Base-by-base conservation (phyloP, 2,113 vertebrate genomes). In the Pimephales promelas region DNA sequence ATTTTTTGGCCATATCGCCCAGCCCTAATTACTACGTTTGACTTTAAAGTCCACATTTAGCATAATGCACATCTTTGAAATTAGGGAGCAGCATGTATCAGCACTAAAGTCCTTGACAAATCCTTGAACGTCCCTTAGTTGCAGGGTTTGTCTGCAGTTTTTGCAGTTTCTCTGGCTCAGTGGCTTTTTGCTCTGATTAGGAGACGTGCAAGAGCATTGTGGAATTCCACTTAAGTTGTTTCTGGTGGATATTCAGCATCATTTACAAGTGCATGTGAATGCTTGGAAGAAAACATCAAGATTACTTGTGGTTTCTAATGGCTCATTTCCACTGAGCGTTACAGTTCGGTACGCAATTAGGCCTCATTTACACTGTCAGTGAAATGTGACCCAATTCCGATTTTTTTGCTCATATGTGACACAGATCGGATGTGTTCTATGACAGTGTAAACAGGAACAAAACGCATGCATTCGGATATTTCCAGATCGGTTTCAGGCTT, bases 61-160 rank as follows among this genome's bases (percentile, higher is more conserved):
- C n/a, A 9, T 28, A 5, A 49, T 16, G 49, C 2, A 9, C 26
- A 54, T 36, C 1, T 7, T 34, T 24, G 10, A n/a, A 76, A 56
- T 7, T n/a, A 54, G 31, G 14, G 22, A n/a, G n/a, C n/a, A 49
- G 24, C 71, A 26, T 28, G 5, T 31, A 5, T 52, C n/a, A n/a
- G 28, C 28, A 28, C 11, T 10, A 26, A 43, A 49, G 40, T 45
- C 43, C 22, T 70, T n/a, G 36, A 1, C 22, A 72, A 18, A 47
- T 45, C 70, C 22, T 72, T 66, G 62, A 70, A 22, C 2, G 2
- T 45, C 20, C 2, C 31, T 10, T 68, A 49, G 14, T 36, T 34
- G n/a, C n/a, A n/a, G n/a, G 7, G 47, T 9, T 54, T 75, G 72
- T 75, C 72, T 54, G 47, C 28, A 34, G 47, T 52, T 74, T 74